Evolutionary conservation across 1,140 invertebrate species (phyloP).

Genomic region (Bilobella aurantiaca): DNA sequence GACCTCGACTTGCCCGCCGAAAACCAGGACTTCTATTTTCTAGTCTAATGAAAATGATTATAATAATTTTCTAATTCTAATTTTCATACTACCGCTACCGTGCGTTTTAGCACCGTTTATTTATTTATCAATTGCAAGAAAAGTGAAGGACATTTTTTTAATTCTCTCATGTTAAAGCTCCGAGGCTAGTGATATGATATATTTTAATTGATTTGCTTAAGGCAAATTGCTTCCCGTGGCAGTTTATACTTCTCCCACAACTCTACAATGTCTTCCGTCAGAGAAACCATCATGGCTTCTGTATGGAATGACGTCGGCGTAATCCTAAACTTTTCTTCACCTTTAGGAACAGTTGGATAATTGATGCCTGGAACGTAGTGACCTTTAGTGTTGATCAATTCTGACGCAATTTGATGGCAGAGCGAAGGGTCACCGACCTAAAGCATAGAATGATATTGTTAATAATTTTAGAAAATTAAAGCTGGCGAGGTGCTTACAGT

Average conservation of each 20-base stretch:
- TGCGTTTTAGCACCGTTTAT: no score
- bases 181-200: no score
- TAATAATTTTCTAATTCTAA: no score
- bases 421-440: neutral
- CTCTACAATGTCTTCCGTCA: neutral
- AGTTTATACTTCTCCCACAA: neutral
- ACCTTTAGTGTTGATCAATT: neutral
- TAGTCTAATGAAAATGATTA: no score
- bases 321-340: neutral
- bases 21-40: no score
- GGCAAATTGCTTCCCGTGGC: neutral
- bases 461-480: neutral
- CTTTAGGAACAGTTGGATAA: neutral
- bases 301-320: neutral
- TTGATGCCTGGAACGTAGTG: neutral
- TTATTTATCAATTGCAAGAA: no score
- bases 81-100: no score
- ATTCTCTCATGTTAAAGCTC: no score
- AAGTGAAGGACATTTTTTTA: no score
- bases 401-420: neutral
- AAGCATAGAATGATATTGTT: neutral
- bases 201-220: neutral
- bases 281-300: neutral
- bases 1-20: no score
- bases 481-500: constrained; percentile 46